phyloP scores from a whole-genome alignment of 2,113 vertebrate species.

The Xiphophorus maculatus region DNA sequence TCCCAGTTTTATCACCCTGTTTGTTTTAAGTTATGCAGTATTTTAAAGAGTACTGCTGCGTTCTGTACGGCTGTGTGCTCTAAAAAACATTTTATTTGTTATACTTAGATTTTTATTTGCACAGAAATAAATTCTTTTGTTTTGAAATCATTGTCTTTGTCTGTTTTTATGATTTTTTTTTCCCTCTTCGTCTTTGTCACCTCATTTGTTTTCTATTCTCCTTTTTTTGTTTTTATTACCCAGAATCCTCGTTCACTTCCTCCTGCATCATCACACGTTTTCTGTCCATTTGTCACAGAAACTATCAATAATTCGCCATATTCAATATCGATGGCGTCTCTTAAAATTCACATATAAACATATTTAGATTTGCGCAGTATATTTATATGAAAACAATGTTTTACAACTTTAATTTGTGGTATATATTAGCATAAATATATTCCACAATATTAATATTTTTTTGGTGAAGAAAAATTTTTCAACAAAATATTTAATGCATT shows the following conservation, averaged over 20 bases:
- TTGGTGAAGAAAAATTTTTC: no score
- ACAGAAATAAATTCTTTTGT: conserved; percentile 81
- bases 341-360: neutral
- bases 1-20: conserved; percentile 57
- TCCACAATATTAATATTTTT: no score
- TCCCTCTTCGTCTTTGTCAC: conserved; percentile 62
- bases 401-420: no score
- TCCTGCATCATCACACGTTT: neutral
- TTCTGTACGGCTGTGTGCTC: conserved; percentile 60
- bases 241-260: neutral
- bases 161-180: conserved; percentile 78
- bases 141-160: conserved; percentile 79
- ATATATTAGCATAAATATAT: no score
- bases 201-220: neutral
- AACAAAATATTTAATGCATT: no score
- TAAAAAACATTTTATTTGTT: conserved; percentile 59
- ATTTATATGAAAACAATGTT: no score
- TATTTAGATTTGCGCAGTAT: no score
- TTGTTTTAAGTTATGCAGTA: conserved; percentile 69
- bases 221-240: neutral
- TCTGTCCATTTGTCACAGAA: neutral
- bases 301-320: neutral
- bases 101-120: conserved; percentile 53
- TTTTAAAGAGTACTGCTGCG: conserved; percentile 65
- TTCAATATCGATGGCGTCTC: neutral